Conservation (phyloP, 2,113 vertebrate genomes). For the Baryphthengus martii region DNA sequence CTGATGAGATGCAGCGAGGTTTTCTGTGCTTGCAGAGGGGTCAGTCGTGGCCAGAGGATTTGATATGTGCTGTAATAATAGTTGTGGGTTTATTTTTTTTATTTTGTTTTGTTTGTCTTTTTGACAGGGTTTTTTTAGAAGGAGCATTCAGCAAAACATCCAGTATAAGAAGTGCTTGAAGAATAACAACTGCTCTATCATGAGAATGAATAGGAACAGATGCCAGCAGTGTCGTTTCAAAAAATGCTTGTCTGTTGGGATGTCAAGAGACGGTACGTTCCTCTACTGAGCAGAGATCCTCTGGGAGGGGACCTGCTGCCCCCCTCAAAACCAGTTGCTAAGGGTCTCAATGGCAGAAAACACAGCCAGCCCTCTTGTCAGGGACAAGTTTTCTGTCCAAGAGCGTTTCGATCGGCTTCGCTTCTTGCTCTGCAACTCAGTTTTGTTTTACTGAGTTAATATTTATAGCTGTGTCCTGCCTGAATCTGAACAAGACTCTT, state of each 20-base stretch:
- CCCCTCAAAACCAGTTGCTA: neutral
- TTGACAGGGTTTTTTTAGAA: conserved; percentile 94
- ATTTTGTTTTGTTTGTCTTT: conserved; percentile 13
- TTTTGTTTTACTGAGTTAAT: neutral
- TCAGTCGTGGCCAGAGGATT: neutral
- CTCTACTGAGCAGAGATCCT: neutral
- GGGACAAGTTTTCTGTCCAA: neutral
- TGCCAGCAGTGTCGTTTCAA: conserved; percentile 98
- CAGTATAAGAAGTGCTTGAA: conserved; percentile 99
- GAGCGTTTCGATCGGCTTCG: neutral
- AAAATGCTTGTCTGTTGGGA: conserved; percentile 95
- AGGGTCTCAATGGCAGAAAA: neutral
- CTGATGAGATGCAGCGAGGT: neutral
- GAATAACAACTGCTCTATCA: conserved; percentile 95
- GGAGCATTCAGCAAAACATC: conserved; percentile 99
- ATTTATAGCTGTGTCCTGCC: neutral
- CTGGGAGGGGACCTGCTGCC: neutral
- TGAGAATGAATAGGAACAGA: conserved; percentile 96
- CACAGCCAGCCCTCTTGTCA: neutral
- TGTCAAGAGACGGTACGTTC: conserved; percentile 95
- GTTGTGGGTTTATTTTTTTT: neutral
- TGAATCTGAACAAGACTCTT: neutral
- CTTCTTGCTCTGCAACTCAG: neutral
- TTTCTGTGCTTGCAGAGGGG: neutral
- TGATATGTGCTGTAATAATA: neutral